Conservation (phyloP, 2,113 vertebrate species). For the Sylvietta virens region DNA sequence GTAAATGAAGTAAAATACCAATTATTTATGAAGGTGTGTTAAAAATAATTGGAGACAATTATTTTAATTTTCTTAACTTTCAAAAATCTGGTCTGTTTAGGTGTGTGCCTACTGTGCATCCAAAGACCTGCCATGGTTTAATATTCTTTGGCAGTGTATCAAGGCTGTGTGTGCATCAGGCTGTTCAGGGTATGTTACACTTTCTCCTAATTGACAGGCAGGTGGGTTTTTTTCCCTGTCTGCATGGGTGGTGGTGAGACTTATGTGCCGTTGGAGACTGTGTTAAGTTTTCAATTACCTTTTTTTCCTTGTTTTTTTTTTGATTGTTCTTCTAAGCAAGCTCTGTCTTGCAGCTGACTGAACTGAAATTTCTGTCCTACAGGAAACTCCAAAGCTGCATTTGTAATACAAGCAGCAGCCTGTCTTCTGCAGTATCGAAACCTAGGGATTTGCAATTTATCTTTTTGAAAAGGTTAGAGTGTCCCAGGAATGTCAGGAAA, state of each 20-base stretch:
- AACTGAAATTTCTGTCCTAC: background rate
- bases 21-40: background rate
- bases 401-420: background rate
- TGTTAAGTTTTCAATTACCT: background rate
- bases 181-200: background rate
- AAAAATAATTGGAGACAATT: background rate
- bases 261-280: background rate
- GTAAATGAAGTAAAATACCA: background rate
- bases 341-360: background rate
- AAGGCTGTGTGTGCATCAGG: background rate
- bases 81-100: background rate
- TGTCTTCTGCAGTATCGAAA: background rate
- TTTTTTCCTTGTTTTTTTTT: background rate
- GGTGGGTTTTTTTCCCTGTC: background rate
- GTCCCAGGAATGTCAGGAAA: background rate
- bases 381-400: background rate
- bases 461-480: background rate
- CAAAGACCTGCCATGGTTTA: background rate
- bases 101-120: background rate
- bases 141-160: background rate
- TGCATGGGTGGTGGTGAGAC: background rate
- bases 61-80: background rate
- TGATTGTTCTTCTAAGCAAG: background rate
- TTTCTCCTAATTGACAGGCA: background rate
- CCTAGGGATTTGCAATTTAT: background rate